Evolutionary conservation across 2,797 vertebrate species (phyloP).

Genomic region (Ambastaia sidthimunki): DNA sequence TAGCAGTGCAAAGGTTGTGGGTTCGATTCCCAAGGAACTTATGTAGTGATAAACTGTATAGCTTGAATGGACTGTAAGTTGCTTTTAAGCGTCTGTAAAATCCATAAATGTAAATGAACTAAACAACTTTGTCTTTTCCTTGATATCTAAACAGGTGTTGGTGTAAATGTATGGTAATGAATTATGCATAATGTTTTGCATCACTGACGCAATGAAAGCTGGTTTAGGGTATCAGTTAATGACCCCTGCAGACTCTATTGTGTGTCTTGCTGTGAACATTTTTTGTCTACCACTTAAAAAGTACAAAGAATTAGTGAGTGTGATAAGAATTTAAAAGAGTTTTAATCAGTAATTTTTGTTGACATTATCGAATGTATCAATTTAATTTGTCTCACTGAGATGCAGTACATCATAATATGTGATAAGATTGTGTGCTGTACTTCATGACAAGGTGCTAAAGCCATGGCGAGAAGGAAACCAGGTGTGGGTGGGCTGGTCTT

Average conservation of each 20-base stretch:
- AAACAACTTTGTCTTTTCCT: background rate
- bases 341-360: background rate
- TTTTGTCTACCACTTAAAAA: background rate
- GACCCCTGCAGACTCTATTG: conserved; percentile 31
- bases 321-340: background rate
- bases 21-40: too few relatives aligned
- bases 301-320: background rate
- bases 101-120: background rate
- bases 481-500: conserved; percentile 83
- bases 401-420: background rate
- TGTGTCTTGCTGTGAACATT: conserved; percentile 7
- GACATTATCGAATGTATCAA: background rate
- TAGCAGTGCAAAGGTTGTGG: too few relatives aligned
- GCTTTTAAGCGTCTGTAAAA: too few relatives aligned
- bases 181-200: conserved; percentile 55
- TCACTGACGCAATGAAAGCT: conserved; percentile 42
- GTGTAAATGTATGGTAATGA: conserved; percentile 42
- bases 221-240: conserved; percentile 58
- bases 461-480: conserved; percentile 78
- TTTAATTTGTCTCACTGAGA: background rate
- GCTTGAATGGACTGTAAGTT: too few relatives aligned
- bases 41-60: too few relatives aligned
- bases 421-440: background rate
- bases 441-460: conserved; percentile 72
- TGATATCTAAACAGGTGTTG: conserved; percentile 11